Conservation (phyloP, 2,888 invertebrate genomes). For the Trissolcus japonicus region DNA sequence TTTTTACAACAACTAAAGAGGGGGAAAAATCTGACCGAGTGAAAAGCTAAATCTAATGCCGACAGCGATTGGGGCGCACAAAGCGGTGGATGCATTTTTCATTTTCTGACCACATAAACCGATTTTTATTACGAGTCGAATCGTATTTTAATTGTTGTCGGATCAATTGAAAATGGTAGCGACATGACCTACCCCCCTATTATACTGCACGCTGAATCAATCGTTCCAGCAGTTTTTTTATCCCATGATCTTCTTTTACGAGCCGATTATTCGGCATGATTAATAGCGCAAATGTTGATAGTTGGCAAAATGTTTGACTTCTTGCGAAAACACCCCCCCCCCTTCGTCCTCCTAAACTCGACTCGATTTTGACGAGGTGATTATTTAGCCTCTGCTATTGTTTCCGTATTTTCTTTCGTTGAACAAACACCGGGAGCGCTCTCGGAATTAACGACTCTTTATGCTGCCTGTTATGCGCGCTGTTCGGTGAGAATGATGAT, state of each 20-base stretch:
- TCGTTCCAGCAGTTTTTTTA: too few relatives aligned
- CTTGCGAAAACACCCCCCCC: conserved; percentile 22
- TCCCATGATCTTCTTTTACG: too few relatives aligned
- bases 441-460: conserved; percentile 54
- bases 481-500: conserved; percentile 54
- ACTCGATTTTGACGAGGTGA: conserved; percentile 17
- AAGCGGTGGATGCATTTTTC: too few relatives aligned
- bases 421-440: conserved; percentile 31
- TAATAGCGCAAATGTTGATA: not conserved
- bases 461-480: conserved; percentile 42
- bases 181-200: conserved; percentile 1
- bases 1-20: too few relatives aligned
- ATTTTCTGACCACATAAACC: too few relatives aligned
- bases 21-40: too few relatives aligned
- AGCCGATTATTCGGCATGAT: not conserved
- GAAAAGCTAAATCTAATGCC: too few relatives aligned
- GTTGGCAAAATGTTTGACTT: conserved; percentile 1
- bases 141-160: conserved; percentile 7
- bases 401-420: conserved; percentile 34
- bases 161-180: conserved; percentile 8
- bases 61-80: too few relatives aligned
- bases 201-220: too few relatives aligned
- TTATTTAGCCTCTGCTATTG: conserved; percentile 19
- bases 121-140: conserved; percentile 5
- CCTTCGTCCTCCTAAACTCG: too few relatives aligned